These are phyloP conservation scores for Ichneumon xanthorius DNA, from an alignment of 2,888 invertebrate genomes.

Conservation along the genomic window DNA sequence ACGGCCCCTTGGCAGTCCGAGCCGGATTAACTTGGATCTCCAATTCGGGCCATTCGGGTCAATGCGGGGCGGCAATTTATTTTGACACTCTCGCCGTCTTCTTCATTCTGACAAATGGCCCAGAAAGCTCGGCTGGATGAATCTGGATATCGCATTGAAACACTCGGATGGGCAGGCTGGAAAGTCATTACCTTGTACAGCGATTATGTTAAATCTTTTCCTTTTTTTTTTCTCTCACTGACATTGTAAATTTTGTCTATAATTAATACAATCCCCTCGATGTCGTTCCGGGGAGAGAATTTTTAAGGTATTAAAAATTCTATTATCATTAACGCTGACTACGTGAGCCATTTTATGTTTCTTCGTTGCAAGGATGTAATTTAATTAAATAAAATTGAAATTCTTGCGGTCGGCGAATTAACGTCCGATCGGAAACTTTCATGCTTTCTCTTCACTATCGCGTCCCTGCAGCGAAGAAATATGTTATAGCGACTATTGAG, in stretches of 20 bases:
- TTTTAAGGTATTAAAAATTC: too few species aligned
- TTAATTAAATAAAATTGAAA: neutral
- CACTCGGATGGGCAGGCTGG: neutral
- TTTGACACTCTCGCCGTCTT: conserved; percentile 34
- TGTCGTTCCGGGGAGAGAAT: neutral
- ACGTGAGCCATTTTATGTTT: neutral
- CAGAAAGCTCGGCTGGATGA: conserved; percentile 29
- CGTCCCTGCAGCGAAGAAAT: neutral
- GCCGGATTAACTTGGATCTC: conserved; percentile 28
- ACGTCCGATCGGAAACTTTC: neutral
- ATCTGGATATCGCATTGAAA: conserved; percentile 35
- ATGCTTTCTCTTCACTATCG: too few species aligned
- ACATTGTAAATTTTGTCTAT: neutral
- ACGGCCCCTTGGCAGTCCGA: neutral
- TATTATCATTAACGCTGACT: neutral
- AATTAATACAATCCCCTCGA: neutral
- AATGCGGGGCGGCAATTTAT: conserved; percentile 41
- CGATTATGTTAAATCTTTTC: neutral
- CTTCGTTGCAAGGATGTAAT: neutral
- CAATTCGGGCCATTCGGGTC: conserved; percentile 8
- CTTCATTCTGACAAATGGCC: neutral
- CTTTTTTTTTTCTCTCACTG: neutral
- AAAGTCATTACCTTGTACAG: neutral
- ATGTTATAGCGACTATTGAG: neutral
- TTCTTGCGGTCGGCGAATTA: neutral